Evolutionary conservation across 2,797 vertebrate genomes (phyloP).

Genomic region (Ibycter americanus): DNA sequence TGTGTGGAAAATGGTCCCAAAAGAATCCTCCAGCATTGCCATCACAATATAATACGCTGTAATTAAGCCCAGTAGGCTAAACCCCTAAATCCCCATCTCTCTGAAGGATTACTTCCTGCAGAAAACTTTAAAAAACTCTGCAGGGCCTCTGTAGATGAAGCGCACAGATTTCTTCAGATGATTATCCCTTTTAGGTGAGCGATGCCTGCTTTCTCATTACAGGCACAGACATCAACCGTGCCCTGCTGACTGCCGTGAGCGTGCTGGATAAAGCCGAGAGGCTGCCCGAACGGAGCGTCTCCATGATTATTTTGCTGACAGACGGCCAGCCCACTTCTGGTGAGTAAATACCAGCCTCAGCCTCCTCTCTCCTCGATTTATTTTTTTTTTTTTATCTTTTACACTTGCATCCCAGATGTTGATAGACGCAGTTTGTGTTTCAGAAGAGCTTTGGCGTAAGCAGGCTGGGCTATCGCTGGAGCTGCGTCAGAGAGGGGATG

Average conservation of each 20-base stretch:
- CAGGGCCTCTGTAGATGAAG: background rate
- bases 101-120: background rate
- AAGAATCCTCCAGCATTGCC: background rate
- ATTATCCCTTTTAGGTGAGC: background rate
- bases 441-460: background rate
- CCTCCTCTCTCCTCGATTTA: too few relatives aligned
- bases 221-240: constrained; percentile 88
- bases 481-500: fast-evolving
- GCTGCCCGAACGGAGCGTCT: constrained; percentile 75
- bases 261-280: constrained; percentile 76
- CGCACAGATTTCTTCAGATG: background rate
- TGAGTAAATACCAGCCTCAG: constrained; percentile 34
- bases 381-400: background rate
- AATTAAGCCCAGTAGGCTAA: background rate
- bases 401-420: background rate
- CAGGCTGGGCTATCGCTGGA: background rate
- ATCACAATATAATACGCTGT: fast-evolving
- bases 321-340: constrained; percentile 92
- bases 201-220: background rate
- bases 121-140: background rate
- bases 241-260: constrained; percentile 79
- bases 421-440: background rate
- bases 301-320: constrained; percentile 90
- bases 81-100: background rate
- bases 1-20: background rate